These are phyloP conservation scores for Apostichopus californicus DNA, from an alignment of 35 echinoderm and acorn worm species.

Conservation along the genomic window DNA sequence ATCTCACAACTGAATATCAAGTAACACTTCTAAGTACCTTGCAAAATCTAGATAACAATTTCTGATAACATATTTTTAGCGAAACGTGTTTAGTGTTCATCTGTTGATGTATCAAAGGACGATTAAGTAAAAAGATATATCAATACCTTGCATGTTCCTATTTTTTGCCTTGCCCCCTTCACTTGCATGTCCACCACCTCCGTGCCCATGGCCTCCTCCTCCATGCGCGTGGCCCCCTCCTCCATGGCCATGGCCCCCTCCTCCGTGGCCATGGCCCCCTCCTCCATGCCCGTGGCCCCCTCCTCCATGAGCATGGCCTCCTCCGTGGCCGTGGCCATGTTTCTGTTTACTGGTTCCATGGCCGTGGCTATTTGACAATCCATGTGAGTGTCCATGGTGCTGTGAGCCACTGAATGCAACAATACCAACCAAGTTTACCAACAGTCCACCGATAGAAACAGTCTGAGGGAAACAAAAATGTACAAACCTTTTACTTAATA, in stretches of 20 bases:
- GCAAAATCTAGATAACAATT: no score
- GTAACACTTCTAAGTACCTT: no score
- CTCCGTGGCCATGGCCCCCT: conserved; percentile 45
- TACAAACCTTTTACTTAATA: no score
- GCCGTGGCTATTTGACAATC: conserved; percentile 4
- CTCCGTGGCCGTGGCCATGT: conserved; percentile 80
- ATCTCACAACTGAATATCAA: no score
- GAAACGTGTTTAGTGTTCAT: no score
- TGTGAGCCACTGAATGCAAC: conserved; percentile 70
- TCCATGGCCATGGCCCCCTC: conserved; percentile 21
- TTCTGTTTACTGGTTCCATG: conserved; percentile 37
- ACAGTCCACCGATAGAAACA: conserved; percentile 84
- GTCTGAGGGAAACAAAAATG: conserved; percentile 64
- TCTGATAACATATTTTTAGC: no score
- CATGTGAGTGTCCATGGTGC: conserved; percentile 55
- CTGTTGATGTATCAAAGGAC: no score
- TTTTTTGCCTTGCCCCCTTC: conserved; percentile 53
- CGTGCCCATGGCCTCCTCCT: conserved; percentile 64
- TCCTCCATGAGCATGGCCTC: conserved; percentile 39
- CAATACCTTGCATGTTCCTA: conserved; percentile 86
- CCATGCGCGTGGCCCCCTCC: conserved; percentile 40
- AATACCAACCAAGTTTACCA: conserved; percentile 93
- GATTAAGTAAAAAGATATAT: background rate
- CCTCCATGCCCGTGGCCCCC: conserved; percentile 72
- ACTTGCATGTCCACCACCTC: conserved; percentile 25